Conservation (phyloP, 2,113 vertebrate species). For the Pagrus major region DNA sequence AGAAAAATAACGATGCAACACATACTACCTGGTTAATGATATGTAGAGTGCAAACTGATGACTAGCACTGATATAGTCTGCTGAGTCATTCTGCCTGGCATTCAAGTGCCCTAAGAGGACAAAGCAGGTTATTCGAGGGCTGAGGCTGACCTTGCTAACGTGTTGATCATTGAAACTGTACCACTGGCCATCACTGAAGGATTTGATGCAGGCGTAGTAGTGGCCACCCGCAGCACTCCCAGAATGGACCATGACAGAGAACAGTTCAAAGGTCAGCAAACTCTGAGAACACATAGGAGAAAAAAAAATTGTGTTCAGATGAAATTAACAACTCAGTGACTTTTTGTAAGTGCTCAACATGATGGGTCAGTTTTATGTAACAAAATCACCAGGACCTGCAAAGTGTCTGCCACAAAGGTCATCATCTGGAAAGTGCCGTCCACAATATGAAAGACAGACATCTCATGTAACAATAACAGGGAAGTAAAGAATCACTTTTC, state of each 20-base stretch:
- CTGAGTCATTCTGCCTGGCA: background rate
- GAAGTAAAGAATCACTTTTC: slow-evolving; percentile 2
- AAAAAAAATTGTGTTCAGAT: slow-evolving; percentile 7
- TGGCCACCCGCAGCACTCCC: slow-evolving; percentile 98
- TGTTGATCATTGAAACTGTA: slow-evolving; percentile 99
- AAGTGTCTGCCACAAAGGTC: background rate
- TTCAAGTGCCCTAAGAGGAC: background rate
- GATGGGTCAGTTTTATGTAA: background rate
- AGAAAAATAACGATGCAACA: background rate
- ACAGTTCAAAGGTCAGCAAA: slow-evolving; percentile 94
- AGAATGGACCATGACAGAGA: slow-evolving; percentile 99
- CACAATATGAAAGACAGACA: background rate
- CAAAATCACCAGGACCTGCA: background rate
- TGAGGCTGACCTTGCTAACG: slow-evolving; percentile 93
- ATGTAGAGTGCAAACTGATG: background rate
- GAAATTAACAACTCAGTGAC: background rate
- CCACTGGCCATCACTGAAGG: slow-evolving; percentile 97
- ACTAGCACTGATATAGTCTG: background rate
- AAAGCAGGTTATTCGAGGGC: background rate
- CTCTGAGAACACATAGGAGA: slow-evolving; percentile 81
- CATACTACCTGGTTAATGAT: background rate
- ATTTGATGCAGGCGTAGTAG: slow-evolving; percentile 99
- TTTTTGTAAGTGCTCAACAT: background rate
- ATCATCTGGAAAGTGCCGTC: background rate
- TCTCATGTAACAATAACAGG: background rate